Evolutionary conservation across 2,888 invertebrate species (phyloP).

Genomic region (Zhengitettix transpicula): DNA sequence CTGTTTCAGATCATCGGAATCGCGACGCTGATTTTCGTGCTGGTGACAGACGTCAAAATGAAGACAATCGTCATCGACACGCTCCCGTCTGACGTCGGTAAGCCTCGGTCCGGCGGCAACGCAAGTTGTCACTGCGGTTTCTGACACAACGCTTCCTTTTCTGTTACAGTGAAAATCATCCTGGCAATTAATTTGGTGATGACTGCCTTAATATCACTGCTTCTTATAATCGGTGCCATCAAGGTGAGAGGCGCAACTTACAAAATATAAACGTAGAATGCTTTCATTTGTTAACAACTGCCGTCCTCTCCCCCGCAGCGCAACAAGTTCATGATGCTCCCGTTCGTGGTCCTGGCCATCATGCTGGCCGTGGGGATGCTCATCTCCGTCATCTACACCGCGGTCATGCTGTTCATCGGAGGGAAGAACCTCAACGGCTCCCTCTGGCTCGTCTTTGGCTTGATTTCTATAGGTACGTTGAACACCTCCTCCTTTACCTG

Average conservation of each 20-base stretch:
- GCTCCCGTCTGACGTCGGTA: constrained; percentile 46
- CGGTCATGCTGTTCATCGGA: constrained; percentile 54
- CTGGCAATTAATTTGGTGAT: constrained; percentile 62
- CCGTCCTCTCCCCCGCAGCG: constrained; percentile 34
- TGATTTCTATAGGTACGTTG: constrained; percentile 16
- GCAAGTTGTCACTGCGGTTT: too few species aligned
- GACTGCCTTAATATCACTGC: constrained; percentile 63
- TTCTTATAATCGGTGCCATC: constrained; percentile 54
- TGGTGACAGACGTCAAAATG: constrained; percentile 47
- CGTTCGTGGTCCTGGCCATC: constrained; percentile 68
- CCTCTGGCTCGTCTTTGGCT: constrained; percentile 43
- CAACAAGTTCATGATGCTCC: constrained; percentile 66
- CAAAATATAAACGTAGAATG: not conserved
- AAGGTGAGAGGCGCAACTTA: constrained; percentile 38
- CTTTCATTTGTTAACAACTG: not conserved
- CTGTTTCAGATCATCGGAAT: constrained; percentile 51
- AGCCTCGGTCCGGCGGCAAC: constrained; percentile 15
- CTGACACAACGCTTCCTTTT: too few species aligned
- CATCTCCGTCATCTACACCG: constrained; percentile 63
- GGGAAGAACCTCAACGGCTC: constrained; percentile 36
- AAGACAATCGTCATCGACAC: constrained; percentile 63
- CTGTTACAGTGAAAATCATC: constrained; percentile 56
- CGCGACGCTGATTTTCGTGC: constrained; percentile 48
- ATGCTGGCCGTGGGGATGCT: constrained; percentile 61
- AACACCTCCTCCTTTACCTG: too few species aligned